Conservation (phyloP, 2,113 vertebrate species). For the Thinocorus orbignyianus region DNA sequence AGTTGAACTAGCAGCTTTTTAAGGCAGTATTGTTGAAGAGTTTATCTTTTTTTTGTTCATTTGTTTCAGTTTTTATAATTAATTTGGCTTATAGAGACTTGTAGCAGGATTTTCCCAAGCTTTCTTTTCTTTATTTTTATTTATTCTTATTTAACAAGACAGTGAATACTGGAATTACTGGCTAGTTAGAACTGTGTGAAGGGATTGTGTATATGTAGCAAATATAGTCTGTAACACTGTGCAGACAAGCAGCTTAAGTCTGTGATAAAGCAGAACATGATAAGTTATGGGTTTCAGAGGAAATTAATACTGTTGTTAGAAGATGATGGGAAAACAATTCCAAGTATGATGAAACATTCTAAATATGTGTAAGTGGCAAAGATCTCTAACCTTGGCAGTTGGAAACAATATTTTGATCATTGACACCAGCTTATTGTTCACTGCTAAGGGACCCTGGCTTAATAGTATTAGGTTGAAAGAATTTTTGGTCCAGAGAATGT, state of each 20-base stretch:
- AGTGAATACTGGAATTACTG: not conserved
- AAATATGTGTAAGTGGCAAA: not conserved
- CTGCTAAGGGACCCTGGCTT: not conserved
- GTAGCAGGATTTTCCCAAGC: not conserved
- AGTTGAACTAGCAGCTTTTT: not conserved
- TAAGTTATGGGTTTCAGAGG: not conserved
- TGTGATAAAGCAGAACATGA: not conserved
- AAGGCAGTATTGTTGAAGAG: not conserved
- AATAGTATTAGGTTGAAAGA: not conserved
- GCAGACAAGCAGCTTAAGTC: not conserved
- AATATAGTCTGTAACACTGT: not conserved
- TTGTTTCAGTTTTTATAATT: not conserved
- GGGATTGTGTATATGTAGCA: not conserved
- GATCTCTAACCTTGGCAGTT: not conserved
- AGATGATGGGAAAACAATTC: not conserved
- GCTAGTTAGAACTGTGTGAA: not conserved
- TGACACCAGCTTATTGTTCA: not conserved
- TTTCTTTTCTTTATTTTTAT: not conserved
- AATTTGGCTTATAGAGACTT: not conserved
- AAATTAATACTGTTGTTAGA: not conserved
- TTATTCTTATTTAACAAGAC: not conserved
- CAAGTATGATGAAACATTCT: not conserved
- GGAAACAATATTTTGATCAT: not conserved
- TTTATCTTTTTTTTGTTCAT: accelerated
- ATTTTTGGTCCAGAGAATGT: not conserved